Conservation (phyloP, 1,140 invertebrate species). For the Macrotrachela quadricornifera region DNA sequence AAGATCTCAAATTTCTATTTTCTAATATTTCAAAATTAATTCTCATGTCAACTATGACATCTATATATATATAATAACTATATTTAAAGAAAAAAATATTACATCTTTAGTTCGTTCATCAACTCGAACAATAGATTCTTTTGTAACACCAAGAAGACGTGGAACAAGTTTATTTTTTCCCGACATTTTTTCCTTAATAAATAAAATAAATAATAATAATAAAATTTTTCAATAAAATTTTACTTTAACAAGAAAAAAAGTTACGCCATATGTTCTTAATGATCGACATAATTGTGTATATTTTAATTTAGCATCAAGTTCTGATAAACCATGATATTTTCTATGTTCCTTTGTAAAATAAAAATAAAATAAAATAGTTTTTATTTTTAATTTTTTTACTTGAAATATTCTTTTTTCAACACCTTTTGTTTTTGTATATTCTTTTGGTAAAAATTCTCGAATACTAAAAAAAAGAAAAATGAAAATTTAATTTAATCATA, state of each 20-base stretch:
- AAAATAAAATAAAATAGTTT: background rate
- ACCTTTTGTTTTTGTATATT: conserved; percentile 77
- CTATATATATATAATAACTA: too few relatives aligned
- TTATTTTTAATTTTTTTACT: conserved; percentile 16
- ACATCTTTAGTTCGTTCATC: conserved; percentile 88
- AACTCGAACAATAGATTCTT: conserved; percentile 82
- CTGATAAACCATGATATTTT: too few relatives aligned
- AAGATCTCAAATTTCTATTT: too few relatives aligned
- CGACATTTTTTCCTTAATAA: conserved; percentile 57
- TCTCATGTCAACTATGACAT: too few relatives aligned
- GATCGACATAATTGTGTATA: conserved; percentile 85
- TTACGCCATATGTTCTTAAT: conserved; percentile 89
- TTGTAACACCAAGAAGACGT: conserved; percentile 81
- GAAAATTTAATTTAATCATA: too few relatives aligned
- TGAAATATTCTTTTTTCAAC: conserved; percentile 89
- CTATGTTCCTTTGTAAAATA: conserved; percentile 42
- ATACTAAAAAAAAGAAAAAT: too few relatives aligned
- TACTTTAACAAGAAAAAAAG: conserved; percentile 86
- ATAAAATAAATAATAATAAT: too few relatives aligned
- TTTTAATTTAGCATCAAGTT: conserved; percentile 65
- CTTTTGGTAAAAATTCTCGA: conserved; percentile 72
- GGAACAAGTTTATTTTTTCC: conserved; percentile 94
- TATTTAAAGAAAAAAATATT: too few relatives aligned
- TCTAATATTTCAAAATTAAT: too few relatives aligned
- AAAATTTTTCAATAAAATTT: too few relatives aligned